A percentile compares a stretch with the other conserved stretches of the same genome.
phyloP scores from a whole-genome alignment of 2,113 vertebrate genomes.

The Platysteira castanea region DNA sequence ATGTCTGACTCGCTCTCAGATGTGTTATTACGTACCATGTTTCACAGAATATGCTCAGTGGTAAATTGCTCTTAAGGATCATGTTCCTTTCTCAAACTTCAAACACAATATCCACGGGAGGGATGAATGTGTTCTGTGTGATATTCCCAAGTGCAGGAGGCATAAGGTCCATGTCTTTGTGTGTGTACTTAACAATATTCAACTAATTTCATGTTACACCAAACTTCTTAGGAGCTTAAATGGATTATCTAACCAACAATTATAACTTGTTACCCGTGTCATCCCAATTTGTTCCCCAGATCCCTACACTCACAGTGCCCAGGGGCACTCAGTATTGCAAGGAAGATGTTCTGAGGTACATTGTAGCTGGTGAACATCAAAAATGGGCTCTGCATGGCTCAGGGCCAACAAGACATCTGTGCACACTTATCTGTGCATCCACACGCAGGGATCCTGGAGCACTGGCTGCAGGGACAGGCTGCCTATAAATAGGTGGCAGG shows the following conservation, averaged over 20 bases:
- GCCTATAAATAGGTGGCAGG: neutral
- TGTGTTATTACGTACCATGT: rapidly evolving
- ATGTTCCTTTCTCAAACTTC: neutral
- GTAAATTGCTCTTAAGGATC: neutral
- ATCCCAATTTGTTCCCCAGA: neutral
- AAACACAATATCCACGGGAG: neutral
- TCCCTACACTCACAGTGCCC: neutral
- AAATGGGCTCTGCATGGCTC: neutral
- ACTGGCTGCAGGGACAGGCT: neutral
- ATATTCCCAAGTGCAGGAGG: neutral
- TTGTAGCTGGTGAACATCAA: neutral
- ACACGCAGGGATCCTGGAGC: rapidly evolving
- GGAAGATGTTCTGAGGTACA: neutral
- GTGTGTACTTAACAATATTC: too few relatives aligned
- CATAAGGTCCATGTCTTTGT: rapidly evolving
- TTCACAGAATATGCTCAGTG: neutral
- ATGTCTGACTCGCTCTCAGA: neutral
- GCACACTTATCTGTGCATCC: neutral
- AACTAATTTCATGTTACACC: neutral
- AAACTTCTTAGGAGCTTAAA: neutral
- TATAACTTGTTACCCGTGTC: rapidly evolving
- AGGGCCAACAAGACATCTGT: neutral
- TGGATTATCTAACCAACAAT: neutral
- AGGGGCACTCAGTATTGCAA: rapidly evolving
- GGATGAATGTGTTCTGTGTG: neutral